A percentile compares a stretch with the other conserved stretches of the same genome.
Conservation (phyloP, 2,888 invertebrate species). For the Cremastinae sp. region DNA sequence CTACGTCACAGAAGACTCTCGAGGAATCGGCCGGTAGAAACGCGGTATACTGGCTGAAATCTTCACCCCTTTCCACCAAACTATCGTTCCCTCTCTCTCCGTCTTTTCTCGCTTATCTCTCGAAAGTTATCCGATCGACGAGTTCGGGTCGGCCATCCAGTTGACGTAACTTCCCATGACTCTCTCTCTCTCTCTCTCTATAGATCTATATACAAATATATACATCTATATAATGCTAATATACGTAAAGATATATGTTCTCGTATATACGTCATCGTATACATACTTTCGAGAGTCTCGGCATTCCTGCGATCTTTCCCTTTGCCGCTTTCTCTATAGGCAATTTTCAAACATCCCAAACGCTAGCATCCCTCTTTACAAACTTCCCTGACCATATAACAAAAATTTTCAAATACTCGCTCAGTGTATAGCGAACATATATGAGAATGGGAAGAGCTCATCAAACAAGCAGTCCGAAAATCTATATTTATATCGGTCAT, state of each 20-base stretch:
- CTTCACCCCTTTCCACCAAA: background rate
- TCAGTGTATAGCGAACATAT: background rate
- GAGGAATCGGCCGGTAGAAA: slow-evolving; percentile 53
- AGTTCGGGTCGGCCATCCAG: slow-evolving; percentile 46
- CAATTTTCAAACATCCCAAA: slow-evolving; percentile 40
- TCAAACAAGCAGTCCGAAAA: no score
- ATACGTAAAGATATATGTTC: background rate
- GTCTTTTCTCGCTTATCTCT: background rate
- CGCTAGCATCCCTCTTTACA: slow-evolving; percentile 5
- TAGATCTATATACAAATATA: background rate
- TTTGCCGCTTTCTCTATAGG: slow-evolving; percentile 2
- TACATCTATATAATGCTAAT: background rate
- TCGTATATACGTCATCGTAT: background rate
- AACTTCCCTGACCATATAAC: background rate
- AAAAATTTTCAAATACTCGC: slow-evolving; percentile 30
- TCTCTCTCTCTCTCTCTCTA: slow-evolving; percentile 10
- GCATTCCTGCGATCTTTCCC: slow-evolving; percentile 31
- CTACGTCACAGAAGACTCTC: slow-evolving; percentile 38
- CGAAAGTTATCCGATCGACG: slow-evolving; percentile 59
- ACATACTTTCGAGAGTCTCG: slow-evolving; percentile 22
- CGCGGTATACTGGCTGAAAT: slow-evolving; percentile 35
- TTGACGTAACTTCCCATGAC: slow-evolving; percentile 42
- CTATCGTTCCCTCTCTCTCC: background rate
- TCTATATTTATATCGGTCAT: background rate
- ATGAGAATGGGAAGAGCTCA: background rate